Percentiles rank a stretch among this genome's conserved stretches.
These are phyloP conservation scores for Rhizomys pruinosus DNA, from an alignment of 2,113 vertebrate genomes.

Conservation along the genomic window DNA sequence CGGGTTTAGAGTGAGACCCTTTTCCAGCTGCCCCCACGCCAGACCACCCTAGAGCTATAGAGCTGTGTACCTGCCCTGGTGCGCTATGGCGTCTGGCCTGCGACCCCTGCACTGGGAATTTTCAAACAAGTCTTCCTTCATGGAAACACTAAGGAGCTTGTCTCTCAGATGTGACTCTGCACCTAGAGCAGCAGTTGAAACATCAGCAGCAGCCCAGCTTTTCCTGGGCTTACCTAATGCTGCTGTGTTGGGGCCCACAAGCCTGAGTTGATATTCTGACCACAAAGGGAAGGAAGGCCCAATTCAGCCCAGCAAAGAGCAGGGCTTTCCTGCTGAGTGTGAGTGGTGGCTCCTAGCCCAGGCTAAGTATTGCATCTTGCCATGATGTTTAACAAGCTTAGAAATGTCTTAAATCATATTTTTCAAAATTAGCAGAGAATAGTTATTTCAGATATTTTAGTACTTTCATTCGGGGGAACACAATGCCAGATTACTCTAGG, in stretches of 20 bases:
- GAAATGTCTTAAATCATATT: neutral
- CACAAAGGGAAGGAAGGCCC: neutral
- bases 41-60: too few relatives aligned
- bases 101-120: neutral
- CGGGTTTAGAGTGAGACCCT: too few relatives aligned
- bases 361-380: fast-evolving
- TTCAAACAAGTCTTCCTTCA: neutral
- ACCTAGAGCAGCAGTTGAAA: neutral
- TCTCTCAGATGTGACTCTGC: fast-evolving
- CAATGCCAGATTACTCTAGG: neutral
- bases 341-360: fast-evolving
- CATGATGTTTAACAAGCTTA: neutral
- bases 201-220: too few relatives aligned
- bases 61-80: too few relatives aligned
- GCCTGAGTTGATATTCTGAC: too few relatives aligned
- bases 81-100: too few relatives aligned
- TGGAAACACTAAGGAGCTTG: fast-evolving
- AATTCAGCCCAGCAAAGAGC: neutral
- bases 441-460: neutral
- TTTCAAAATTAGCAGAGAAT: neutral
- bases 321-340: neutral
- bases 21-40: too few relatives aligned
- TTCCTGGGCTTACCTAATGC: neutral
- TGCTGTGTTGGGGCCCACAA: fast-evolving
- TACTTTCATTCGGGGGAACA: neutral